Percentiles rank a stretch among this genome's conserved stretches.
Evolutionary conservation across 2,113 vertebrate species (phyloP).

Genomic region (Chitala chitala): DNA sequence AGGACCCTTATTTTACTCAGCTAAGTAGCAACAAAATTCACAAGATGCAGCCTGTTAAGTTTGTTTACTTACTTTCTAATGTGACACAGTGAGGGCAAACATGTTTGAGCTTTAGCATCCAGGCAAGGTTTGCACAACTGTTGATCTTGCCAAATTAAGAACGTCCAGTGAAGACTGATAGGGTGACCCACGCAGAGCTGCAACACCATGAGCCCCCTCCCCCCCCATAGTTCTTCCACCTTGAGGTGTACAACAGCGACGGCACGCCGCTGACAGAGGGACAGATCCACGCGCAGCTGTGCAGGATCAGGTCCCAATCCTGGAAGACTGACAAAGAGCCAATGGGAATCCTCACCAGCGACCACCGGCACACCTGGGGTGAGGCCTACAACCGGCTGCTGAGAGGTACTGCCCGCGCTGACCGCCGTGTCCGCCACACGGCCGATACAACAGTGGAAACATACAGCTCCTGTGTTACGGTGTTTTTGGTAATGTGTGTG

Average conservation of each 20-base stretch:
- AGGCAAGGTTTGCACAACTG: too few relatives aligned
- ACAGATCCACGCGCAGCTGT: slow-evolving; percentile 73
- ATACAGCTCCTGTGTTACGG: background rate
- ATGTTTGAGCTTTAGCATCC: too few relatives aligned
- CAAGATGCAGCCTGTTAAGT: too few relatives aligned
- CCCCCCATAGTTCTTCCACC: slow-evolving; percentile 68
- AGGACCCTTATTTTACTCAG: too few relatives aligned
- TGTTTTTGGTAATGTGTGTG: background rate
- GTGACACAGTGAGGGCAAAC: too few relatives aligned
- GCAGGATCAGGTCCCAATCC: slow-evolving; percentile 67
- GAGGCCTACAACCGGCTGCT: slow-evolving; percentile 70
- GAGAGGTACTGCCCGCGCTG: slow-evolving; percentile 52
- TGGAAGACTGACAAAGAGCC: slow-evolving; percentile 81
- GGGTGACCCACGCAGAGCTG: too few relatives aligned
- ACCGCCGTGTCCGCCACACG: background rate
- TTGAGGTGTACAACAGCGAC: slow-evolving; percentile 78
- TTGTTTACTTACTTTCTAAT: too few relatives aligned
- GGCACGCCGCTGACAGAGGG: slow-evolving; percentile 70
- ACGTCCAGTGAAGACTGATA: too few relatives aligned
- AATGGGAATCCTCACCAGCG: slow-evolving; percentile 75
- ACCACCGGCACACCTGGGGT: slow-evolving; percentile 78
- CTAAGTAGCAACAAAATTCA: too few relatives aligned
- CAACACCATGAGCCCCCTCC: background rate
- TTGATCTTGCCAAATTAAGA: too few relatives aligned
- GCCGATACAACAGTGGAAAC: background rate